Evolutionary conservation across 2,113 vertebrate species (phyloP).

Genomic region (Lamprotornis superbus): DNA sequence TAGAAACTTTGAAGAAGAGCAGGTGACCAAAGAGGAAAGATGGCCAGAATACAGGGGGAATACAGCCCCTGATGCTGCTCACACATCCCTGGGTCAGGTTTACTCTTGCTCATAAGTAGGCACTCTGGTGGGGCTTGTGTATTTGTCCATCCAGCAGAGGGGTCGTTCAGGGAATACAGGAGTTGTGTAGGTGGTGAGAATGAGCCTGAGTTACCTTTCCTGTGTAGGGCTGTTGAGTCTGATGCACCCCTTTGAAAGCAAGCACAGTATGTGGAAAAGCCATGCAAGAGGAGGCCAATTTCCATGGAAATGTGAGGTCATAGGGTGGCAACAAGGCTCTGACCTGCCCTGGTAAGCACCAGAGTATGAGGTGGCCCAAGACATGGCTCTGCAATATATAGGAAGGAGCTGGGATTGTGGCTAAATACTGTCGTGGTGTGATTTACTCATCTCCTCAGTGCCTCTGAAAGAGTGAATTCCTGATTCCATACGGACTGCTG

Average conservation of each 20-base stretch:
- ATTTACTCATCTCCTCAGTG: neutral
- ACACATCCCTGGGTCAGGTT: neutral
- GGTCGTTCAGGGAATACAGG: neutral
- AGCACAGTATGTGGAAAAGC: neutral
- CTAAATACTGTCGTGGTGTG: neutral
- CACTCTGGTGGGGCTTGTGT: rapidly evolving
- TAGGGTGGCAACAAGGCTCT: neutral
- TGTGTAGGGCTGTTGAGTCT: neutral
- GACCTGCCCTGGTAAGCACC: neutral
- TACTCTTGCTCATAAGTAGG: neutral
- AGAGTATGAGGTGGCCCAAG: neutral
- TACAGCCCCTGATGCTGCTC: rapidly evolving
- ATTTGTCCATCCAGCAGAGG: rapidly evolving
- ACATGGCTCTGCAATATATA: neutral
- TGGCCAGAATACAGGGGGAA: neutral
- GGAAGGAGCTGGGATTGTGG: neutral
- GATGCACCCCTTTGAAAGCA: neutral
- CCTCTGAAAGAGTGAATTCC: neutral
- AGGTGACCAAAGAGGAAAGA: neutral
- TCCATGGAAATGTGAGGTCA: rapidly evolving
- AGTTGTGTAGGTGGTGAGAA: neutral
- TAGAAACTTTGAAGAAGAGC: neutral
- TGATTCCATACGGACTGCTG: rapidly evolving
- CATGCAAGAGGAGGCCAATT: neutral
- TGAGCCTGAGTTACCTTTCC: neutral